phyloP scores from a whole-genome alignment of 2,113 vertebrate genomes.

The Anhinga anhinga region DNA sequence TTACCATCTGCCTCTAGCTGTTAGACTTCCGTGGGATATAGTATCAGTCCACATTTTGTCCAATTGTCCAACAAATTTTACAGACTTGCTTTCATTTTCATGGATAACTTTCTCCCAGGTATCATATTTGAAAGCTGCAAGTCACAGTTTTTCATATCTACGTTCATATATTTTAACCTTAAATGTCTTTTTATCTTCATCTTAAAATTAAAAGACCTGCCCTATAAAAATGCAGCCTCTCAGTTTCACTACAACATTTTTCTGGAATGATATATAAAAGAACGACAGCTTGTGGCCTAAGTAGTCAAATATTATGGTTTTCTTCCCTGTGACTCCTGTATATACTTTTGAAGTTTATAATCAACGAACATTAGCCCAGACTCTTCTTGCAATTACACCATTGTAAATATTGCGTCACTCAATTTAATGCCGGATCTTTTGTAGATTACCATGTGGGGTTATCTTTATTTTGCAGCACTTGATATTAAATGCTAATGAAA shows the following conservation, averaged over 20 bases:
- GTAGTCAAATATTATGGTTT: neutral
- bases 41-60: neutral
- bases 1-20: neutral
- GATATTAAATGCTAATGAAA: neutral
- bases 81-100: neutral
- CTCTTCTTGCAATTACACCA: neutral
- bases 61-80: neutral
- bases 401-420: neutral
- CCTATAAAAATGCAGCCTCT: neutral
- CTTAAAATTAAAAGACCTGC: neutral
- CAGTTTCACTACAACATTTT: neutral
- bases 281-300: neutral
- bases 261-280: neutral
- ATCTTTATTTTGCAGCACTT: neutral
- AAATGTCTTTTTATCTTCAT: neutral
- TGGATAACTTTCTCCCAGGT: neutral
- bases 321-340: neutral
- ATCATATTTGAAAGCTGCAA: neutral
- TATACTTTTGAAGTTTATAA: neutral
- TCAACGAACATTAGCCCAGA: neutral
- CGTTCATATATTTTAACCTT: neutral
- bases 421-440: neutral
- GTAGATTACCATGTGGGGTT: neutral
- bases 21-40: neutral
- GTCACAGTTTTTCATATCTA: neutral